phyloP scores from a whole-genome alignment of 2,113 vertebrate species.

The Entomyzon cyanotis region DNA sequence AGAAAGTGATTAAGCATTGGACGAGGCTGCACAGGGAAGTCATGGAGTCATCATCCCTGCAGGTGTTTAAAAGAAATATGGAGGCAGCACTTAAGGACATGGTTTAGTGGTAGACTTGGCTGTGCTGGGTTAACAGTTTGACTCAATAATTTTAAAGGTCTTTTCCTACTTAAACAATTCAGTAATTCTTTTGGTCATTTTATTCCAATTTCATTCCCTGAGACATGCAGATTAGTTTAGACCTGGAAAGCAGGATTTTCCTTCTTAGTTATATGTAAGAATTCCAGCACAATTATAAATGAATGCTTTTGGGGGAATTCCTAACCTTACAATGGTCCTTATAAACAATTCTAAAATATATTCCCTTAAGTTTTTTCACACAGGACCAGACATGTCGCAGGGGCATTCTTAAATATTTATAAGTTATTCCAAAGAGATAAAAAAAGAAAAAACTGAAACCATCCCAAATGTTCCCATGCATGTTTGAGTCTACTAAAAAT shows the following conservation, averaged over 20 bases:
- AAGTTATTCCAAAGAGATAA: conserved; percentile 52
- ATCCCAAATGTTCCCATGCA: conserved; percentile 59
- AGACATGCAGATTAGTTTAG: background rate
- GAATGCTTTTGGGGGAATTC: background rate
- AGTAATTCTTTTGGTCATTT: background rate
- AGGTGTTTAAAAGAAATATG: background rate
- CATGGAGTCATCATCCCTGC: background rate
- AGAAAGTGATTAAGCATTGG: background rate
- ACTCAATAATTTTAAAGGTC: background rate
- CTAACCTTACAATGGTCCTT: background rate
- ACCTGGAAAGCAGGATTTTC: background rate
- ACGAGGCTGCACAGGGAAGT: background rate
- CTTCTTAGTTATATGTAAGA: background rate
- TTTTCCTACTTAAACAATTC: background rate
- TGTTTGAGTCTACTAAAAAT: conserved; percentile 59
- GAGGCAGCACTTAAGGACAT: background rate
- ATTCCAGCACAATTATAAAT: background rate
- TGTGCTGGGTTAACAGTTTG: background rate
- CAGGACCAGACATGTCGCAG: background rate
- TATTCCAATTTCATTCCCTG: background rate
- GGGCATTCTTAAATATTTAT: conserved; percentile 43
- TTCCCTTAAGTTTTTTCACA: conserved; percentile 18
- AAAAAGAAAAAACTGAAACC: conserved; percentile 33
- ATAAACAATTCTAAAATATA: background rate
- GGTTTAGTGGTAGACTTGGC: background rate